phyloP scores from a whole-genome alignment of 2,888 invertebrate species.

The Tolmerus cingulatus region DNA sequence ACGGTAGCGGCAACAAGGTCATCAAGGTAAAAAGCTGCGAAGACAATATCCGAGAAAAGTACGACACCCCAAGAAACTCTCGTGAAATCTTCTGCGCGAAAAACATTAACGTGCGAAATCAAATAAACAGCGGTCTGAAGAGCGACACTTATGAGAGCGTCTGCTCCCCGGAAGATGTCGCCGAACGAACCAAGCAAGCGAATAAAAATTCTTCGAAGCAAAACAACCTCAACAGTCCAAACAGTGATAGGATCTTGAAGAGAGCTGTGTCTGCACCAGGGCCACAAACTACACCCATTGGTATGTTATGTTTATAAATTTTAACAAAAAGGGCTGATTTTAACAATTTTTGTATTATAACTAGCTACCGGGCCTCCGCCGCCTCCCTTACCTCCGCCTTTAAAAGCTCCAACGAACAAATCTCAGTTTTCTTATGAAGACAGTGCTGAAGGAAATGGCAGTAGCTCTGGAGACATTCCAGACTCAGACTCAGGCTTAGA shows the following conservation, averaged over 20 bases:
- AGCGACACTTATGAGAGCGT: constrained; percentile 64
- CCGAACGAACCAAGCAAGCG: constrained; percentile 60
- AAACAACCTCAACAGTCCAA: constrained; percentile 55
- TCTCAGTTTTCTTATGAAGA: constrained; percentile 24
- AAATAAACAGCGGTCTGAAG: constrained; percentile 58
- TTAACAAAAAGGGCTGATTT: neutral
- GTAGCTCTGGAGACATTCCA: constrained; percentile 48
- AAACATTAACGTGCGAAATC: constrained; percentile 60
- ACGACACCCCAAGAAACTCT: constrained; percentile 1
- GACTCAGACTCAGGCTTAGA: constrained; percentile 66
- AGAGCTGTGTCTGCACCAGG: constrained; percentile 69
- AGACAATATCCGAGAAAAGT: constrained; percentile 33
- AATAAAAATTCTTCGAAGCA: constrained; percentile 59
- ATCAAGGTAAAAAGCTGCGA: constrained; percentile 26
- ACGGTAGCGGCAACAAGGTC: constrained; percentile 50
- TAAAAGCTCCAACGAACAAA: constrained; percentile 60
- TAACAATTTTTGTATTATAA: constrained; percentile 30
- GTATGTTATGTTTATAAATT: constrained; percentile 52
- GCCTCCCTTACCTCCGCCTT: constrained; percentile 73
- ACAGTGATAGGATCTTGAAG: constrained; percentile 63
- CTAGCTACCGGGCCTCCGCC: constrained; percentile 70
- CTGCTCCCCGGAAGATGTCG: constrained; percentile 62
- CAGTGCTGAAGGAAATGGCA: constrained; percentile 50
- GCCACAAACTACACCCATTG: constrained; percentile 60
- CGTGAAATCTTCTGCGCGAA: constrained; percentile 50